Percentiles rank a stretch among this genome's conserved stretches.
These are phyloP conservation scores for Eupithecia exiguata DNA, from an alignment of 2,888 invertebrate genomes.

Conservation along the genomic window DNA sequence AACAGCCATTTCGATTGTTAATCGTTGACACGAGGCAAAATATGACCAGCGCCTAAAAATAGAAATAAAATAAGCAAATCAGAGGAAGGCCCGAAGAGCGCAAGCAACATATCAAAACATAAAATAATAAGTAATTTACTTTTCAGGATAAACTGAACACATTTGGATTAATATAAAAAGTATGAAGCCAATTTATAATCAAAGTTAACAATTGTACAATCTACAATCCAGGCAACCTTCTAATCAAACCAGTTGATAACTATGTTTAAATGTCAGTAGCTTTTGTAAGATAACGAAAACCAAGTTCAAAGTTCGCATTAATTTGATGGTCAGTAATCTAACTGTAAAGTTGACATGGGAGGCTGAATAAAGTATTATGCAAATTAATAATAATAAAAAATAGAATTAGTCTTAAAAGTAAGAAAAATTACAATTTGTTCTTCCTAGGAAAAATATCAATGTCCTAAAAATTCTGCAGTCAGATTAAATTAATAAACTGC, in stretches of 20 bases:
- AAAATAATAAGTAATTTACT: conserved; percentile 39
- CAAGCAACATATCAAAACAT: conserved; percentile 15
- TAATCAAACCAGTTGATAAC: conserved; percentile 27
- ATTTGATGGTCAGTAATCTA: not conserved
- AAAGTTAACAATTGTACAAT: conserved; percentile 7
- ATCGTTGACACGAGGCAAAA: conserved; percentile 35
- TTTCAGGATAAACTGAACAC: conserved; percentile 22
- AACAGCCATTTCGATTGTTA: not conserved
- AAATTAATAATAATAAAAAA: conserved; percentile 40
- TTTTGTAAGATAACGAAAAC: not conserved
- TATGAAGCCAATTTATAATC: not conserved
- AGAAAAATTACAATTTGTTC: conserved; percentile 25
- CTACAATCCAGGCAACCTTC: conserved; percentile 1
- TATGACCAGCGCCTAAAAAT: conserved; percentile 57
- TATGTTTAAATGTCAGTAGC: not conserved
- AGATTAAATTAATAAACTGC: not conserved
- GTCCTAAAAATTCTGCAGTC: not conserved
- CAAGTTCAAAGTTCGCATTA: not conserved
- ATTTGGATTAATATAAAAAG: conserved; percentile 10
- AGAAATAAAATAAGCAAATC: conserved; percentile 47
- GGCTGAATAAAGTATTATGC: conserved; percentile 35
- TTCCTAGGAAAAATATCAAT: conserved; percentile 6
- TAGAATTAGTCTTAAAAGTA: conserved; percentile 33
- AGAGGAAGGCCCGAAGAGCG: conserved; percentile 52
- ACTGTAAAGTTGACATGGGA: not conserved